Evolutionary conservation across 2,113 vertebrate genomes (phyloP), one percentile per base, ranked within the genome.

Genomic region (Notiomystis cincta): DNA sequence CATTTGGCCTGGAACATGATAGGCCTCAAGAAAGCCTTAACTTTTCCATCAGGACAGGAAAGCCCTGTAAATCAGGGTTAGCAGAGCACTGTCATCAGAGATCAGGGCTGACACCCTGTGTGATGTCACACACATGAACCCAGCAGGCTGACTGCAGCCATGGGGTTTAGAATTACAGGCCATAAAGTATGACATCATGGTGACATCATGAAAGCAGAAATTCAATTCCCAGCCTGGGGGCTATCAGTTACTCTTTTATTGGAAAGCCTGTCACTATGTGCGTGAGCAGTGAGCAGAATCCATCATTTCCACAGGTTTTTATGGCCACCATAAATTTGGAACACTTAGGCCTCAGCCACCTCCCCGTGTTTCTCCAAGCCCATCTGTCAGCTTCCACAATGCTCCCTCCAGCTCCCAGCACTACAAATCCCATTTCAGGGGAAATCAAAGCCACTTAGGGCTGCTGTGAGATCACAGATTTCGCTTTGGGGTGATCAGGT

Each of bases 171-270:
- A 86, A 53, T 92, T 77, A 92, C 33, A 82, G 64, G 62, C 92
- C 69, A 93, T 96, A 92, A 97, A 94, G 67, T 5, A 92, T 97
- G 96, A 96, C 82, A 86, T 95, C 95, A 94, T 77, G 76, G 62
- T 96, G 94, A 96, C 71, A 58, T 95, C 96, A 96, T 88, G 82
- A 65, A 80, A 89, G 69, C 56, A 87, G 69, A 58, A 73, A 67
- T 75, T 66, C 24, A 78, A 93, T 84, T 81, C 89, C 83, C 83
- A 45, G 67, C 77, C 72, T 23, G 9, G 91, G 82, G 82, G 76
- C 91, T 60, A 92, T 95, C 89, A 72, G 86, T 95, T 90, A 93
- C 82, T 62, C 23, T 40, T 93, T 81, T 75, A 62, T 62, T 90
- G 77, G 5, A 77, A 62, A 89, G 14, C 13, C 89, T 75, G 77